phyloP scores from a whole-genome alignment of 2,113 vertebrate species.

The Phylloscopus whistleri region DNA sequence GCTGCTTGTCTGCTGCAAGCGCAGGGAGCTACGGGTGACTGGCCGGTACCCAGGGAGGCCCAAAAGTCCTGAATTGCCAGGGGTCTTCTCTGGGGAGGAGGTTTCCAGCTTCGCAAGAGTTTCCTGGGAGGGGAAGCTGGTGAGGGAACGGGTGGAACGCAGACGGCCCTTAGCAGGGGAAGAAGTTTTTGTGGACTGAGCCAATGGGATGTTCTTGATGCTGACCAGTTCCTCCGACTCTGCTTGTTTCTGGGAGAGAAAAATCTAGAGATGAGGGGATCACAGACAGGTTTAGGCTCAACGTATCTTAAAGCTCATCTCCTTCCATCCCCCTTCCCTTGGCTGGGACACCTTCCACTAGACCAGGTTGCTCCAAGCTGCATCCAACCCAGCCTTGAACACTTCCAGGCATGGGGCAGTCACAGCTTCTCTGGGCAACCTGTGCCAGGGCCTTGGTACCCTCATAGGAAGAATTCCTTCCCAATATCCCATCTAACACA shows the following conservation, averaged over 20 bases:
- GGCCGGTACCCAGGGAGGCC: constrained; percentile 88
- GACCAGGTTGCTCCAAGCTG: neutral
- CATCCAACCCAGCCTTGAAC: neutral
- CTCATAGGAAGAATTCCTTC: neutral
- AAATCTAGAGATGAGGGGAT: neutral
- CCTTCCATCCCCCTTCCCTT: rapidly evolving
- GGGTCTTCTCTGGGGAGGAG: constrained; percentile 58
- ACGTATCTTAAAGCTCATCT: rapidly evolving
- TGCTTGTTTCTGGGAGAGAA: constrained; percentile 69
- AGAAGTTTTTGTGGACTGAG: constrained; percentile 52
- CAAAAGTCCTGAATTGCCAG: constrained; percentile 70
- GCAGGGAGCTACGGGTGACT: constrained; percentile 74
- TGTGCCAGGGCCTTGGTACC: neutral
- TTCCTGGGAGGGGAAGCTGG: constrained; percentile 64
- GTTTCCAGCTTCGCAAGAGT: constrained; percentile 35
- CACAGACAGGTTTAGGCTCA: neutral
- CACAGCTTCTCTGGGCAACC: neutral
- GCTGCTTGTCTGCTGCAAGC: constrained; percentile 57
- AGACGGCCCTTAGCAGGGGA: constrained; percentile 25
- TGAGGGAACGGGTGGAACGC: constrained; percentile 55
- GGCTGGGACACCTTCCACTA: too few relatives aligned
- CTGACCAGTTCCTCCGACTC: constrained; percentile 53
- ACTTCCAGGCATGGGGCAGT: neutral
- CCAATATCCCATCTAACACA: neutral
- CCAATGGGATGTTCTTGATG: constrained; percentile 64